Conservation (phyloP, 2,888 invertebrate genomes). For the Harpalus rubripes region DNA sequence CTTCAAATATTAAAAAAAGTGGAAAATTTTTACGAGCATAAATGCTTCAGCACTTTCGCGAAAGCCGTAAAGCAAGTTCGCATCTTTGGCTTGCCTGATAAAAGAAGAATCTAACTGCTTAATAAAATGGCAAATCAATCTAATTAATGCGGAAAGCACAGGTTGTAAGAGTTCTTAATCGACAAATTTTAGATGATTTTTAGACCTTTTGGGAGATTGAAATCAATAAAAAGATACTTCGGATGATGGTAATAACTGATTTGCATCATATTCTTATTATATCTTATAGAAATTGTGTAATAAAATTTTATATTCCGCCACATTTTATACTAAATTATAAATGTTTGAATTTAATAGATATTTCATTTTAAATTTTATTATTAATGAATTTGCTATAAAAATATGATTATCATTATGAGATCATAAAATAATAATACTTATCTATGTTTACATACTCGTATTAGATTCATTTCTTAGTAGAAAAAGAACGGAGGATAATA, state of each 20-base stretch:
- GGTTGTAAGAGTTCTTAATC: neutral
- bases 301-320: no score
- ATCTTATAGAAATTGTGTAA: no score
- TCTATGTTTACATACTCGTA: no score
- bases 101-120: slow-evolving; percentile 50
- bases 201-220: neutral
- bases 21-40: slow-evolving; percentile 60
- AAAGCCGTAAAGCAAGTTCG: slow-evolving; percentile 56
- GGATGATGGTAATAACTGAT: neutral
- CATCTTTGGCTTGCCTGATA: slow-evolving; percentile 38
- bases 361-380: no score
- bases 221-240: slow-evolving; percentile 6
- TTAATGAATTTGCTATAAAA: no score
- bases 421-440: no score
- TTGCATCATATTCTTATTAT: neutral
- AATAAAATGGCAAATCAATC: slow-evolving; percentile 63
- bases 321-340: no score
- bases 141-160: slow-evolving; percentile 49
- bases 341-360: no score
- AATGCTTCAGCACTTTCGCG: slow-evolving; percentile 49
- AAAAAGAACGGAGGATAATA: no score
- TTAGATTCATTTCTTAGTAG: no score
- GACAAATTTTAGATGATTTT: neutral
- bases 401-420: no score
- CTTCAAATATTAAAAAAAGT: slow-evolving; percentile 60